These are phyloP conservation scores for Holotrichia oblita DNA, from an alignment of 1,140 invertebrate species.

Conservation along the genomic window DNA sequence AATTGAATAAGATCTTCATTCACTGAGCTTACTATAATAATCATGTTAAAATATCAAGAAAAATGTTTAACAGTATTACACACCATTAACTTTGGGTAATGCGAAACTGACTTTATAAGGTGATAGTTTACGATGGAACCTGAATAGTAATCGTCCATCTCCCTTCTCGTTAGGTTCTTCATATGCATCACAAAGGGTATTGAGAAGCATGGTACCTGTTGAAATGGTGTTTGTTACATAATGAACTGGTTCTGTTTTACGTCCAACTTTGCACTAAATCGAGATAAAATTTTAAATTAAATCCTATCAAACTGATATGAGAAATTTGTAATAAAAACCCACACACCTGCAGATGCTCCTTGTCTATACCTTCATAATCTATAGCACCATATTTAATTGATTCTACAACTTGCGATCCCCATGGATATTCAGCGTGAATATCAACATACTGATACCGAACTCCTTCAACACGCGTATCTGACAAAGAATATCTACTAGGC, in stretches of 20 bases:
- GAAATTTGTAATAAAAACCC: not conserved
- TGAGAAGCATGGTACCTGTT: slow-evolving; percentile 69
- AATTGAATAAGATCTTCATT: slow-evolving; percentile 63
- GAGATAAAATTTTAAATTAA: not conserved
- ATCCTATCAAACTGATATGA: not conserved
- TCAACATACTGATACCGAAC: slow-evolving; percentile 60
- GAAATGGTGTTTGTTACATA: slow-evolving; percentile 65
- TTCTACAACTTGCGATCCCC: slow-evolving; percentile 61
- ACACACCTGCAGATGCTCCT: slow-evolving; percentile 43
- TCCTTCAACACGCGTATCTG: slow-evolving; percentile 63
- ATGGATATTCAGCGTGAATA: slow-evolving; percentile 65
- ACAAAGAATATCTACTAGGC: slow-evolving; percentile 70
- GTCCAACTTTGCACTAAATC: slow-evolving; percentile 63
- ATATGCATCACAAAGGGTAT: slow-evolving; percentile 71
- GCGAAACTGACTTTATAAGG: slow-evolving; percentile 78
- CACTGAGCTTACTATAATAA: slow-evolving; percentile 45
- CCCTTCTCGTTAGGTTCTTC: slow-evolving; percentile 57
- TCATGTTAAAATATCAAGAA: not conserved
- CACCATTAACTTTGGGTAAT: slow-evolving; percentile 59
- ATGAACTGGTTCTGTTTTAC: slow-evolving; percentile 57
- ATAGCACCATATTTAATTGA: slow-evolving; percentile 49
- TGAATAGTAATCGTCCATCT: slow-evolving; percentile 60
- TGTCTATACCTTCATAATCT: slow-evolving; percentile 9
- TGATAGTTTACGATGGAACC: slow-evolving; percentile 75
- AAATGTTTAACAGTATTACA: slow-evolving; percentile 41